These are phyloP conservation scores for Tipula vernalis DNA, from an alignment of 2,888 invertebrate species.

Conservation along the genomic window DNA sequence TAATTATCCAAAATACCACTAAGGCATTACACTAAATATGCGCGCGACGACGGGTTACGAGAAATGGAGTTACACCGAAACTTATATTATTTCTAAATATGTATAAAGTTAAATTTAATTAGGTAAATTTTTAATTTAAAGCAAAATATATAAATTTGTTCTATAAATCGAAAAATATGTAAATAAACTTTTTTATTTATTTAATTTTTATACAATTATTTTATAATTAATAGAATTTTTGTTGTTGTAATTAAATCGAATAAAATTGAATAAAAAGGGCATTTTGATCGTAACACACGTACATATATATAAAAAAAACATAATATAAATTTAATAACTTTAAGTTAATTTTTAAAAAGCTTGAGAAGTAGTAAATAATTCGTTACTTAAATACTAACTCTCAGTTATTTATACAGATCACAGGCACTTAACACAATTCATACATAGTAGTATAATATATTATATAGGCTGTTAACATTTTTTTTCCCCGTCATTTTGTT, in stretches of 20 bases:
- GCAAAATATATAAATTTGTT: constrained; percentile 4
- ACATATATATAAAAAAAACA: neutral
- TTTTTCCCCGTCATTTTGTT: neutral
- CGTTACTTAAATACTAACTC: neutral
- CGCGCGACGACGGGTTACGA: neutral
- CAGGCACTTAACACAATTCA: neutral
- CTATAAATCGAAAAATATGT: neutral
- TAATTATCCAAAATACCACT: neutral
- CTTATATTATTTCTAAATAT: neutral
- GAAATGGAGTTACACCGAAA: neutral
- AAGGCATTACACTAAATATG: neutral
- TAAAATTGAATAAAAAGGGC: neutral
- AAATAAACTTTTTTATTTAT: neutral
- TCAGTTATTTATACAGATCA: neutral
- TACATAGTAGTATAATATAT: neutral
- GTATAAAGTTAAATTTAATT: neutral
- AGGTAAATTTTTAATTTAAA: neutral
- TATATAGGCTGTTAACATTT: neutral
- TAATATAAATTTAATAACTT: neutral
- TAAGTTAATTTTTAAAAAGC: neutral
- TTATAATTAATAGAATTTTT: neutral
- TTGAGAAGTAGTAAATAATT: neutral
- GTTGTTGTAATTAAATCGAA: neutral
- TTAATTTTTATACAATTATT: neutral
- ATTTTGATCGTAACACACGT: neutral